phyloP scores from a whole-genome alignment of 1,140 invertebrate genomes.

The Ridgeia piscesae region DNA sequence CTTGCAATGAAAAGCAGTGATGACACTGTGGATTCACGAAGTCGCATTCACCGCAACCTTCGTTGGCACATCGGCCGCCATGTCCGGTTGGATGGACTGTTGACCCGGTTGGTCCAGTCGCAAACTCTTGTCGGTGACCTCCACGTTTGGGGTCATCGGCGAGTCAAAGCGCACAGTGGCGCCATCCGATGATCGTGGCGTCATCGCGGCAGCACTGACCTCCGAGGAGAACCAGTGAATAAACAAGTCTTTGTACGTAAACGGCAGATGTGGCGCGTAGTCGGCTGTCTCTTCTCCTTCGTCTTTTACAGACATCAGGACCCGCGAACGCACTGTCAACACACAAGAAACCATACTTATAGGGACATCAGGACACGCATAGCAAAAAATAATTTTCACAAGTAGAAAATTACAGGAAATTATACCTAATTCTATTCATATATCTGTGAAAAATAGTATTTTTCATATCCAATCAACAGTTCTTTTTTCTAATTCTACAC shows the following conservation, averaged over 20 bases:
- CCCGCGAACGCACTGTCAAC: constrained; percentile 12
- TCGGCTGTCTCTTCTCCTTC: not conserved
- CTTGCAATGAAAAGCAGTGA: not conserved
- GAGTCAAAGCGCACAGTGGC: not conserved
- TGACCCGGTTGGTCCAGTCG: not conserved
- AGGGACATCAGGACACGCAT: too few species aligned
- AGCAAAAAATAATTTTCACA: too few species aligned
- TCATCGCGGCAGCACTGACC: not conserved
- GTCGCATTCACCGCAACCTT: not conserved
- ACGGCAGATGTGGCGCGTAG: not conserved
- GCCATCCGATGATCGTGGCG: not conserved
- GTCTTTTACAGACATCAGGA: constrained; percentile 5
- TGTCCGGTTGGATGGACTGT: not conserved
- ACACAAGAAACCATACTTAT: not conserved
- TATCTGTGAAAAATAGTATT: too few species aligned
- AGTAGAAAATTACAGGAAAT: too few species aligned
- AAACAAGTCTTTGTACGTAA: constrained; percentile 1
- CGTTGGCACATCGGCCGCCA: not conserved
- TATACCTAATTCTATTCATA: too few species aligned
- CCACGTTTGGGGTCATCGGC: not conserved
- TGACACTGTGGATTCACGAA: not conserved
- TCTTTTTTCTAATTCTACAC: too few species aligned
- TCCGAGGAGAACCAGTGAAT: not conserved
- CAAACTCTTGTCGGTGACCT: not conserved
- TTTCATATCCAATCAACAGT: too few species aligned